Evolutionary conservation across 2,113 vertebrate species (phyloP).

Genomic region (Rhea americana): DNA sequence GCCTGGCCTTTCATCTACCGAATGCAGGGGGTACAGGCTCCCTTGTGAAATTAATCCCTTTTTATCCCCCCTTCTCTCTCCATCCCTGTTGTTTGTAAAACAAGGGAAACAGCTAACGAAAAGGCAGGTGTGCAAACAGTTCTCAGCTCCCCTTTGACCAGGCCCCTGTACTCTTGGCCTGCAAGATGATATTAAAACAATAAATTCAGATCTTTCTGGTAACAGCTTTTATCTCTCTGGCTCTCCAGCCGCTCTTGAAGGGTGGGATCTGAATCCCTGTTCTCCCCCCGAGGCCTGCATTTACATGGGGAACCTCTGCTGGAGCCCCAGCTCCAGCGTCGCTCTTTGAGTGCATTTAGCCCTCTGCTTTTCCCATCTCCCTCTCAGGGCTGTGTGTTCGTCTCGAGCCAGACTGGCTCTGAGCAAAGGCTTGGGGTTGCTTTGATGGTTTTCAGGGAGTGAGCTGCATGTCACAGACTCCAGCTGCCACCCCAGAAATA

Average conservation of each 20-base stretch:
- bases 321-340: fast-evolving
- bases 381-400: fast-evolving
- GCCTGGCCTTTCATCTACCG: neutral
- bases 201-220: neutral
- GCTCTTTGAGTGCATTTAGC: fast-evolving
- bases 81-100: neutral
- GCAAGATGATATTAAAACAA: neutral
- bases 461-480: neutral
- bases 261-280: neutral
- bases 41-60: neutral
- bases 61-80: neutral
- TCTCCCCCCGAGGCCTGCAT: fast-evolving
- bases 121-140: conserved; percentile 43
- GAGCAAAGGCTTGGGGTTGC: neutral
- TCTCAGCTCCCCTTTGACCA: neutral
- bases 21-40: neutral
- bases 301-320: neutral
- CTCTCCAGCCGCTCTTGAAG: neutral
- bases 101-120: neutral
- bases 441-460: neutral
- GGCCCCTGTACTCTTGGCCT: conserved; percentile 3
- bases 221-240: neutral
- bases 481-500: fast-evolving
- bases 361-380: neutral
- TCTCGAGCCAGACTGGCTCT: fast-evolving